A percentile compares a stretch with the other conserved stretches of the same genome.
phyloP scores from a whole-genome alignment of 2,888 invertebrate genomes.

The Nysson spinosus region DNA sequence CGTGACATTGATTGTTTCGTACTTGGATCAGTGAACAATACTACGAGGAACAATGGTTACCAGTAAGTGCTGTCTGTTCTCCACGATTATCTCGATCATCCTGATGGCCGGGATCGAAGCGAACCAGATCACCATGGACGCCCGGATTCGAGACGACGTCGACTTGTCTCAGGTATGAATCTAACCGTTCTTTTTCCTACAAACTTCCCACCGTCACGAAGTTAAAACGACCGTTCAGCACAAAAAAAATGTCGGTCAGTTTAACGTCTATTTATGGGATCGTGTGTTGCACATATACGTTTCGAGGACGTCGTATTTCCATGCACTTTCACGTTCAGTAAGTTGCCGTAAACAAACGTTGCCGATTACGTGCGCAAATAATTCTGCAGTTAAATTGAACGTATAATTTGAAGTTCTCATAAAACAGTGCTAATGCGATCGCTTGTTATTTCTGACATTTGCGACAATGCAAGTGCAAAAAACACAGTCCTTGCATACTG shows the following conservation, averaged over 20 bases:
- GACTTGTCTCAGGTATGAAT: conserved; percentile 66
- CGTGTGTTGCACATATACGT: conserved; percentile 1
- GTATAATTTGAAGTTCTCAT: too few relatives aligned
- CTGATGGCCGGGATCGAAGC: conserved; percentile 42
- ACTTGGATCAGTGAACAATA: conserved; percentile 23
- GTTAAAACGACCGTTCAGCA: too few relatives aligned
- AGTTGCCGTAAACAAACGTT: not conserved
- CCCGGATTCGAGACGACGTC: conserved; percentile 71
- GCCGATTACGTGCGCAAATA: not conserved
- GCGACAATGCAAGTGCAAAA: too few relatives aligned
- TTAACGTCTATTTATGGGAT: not conserved
- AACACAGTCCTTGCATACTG: too few relatives aligned
- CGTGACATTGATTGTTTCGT: conserved; percentile 26
- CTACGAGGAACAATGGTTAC: conserved; percentile 35
- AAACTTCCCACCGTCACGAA: not conserved
- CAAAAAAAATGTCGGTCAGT: not conserved
- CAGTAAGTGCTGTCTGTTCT: conserved; percentile 15
- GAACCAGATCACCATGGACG: conserved; percentile 62
- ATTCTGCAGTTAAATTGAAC: too few relatives aligned
- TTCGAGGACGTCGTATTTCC: conserved; percentile 21
- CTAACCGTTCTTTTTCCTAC: not conserved
- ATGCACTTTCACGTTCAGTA: conserved; percentile 32
- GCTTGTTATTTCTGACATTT: too few relatives aligned
- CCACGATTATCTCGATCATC: conserved; percentile 39
- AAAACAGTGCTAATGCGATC: too few relatives aligned